Base-by-base conservation (phyloP, 2,888 invertebrate genomes). In the Campopleginae sp. region DNA sequence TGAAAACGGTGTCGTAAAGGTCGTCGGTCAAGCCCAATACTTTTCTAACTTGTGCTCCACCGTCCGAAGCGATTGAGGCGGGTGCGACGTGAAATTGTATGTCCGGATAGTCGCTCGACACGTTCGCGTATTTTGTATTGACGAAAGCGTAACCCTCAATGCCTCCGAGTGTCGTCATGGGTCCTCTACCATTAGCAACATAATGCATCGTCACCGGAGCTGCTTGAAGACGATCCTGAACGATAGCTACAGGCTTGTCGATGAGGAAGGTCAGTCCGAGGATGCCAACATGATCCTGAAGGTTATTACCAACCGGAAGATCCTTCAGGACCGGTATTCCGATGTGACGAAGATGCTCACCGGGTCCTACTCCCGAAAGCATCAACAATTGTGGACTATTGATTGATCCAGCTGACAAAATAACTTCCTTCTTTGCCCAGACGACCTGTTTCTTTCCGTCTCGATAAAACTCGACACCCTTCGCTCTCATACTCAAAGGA, bases 81-180 rank as follows among this genome's bases (percentile, higher is more conserved):
- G 98, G 98, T 1, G 98, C 98, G 96, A 98, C 98, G 91, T 98
- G 98, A 90, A 98, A 97, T 90, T 98, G 98, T 66, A 98, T 96
- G 89, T 98, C 98, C 0, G 98, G 98, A 96, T 97, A 97, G 86
- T 96, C 95, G 1, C 96, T 95, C 1, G 96, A 96, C 71, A 95
- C 94, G 90, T 98, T 98, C 0, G 97, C 98, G 89, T 96, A 97
- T 86, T 96, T 96, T 0, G 98, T 98, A 88, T 97, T 97, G 0
- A 98, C 96, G 93, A 98, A 98, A 1, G 97, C 98, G 76, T 98
- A 94, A 0, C 97, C 98, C 94, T 98, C 98, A 7, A 98, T 96
- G 0, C 98, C 98, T 2, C 98, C 98, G 0, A 98, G 94, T 0
- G 97, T 96, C 0, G 98, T 98, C 97, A 98, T 97, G 0, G 98